Evolutionary conservation across 1,140 invertebrate species (phyloP), one percentile per base, ranked within the genome.

Genomic region (Bombus sibiricus): DNA sequence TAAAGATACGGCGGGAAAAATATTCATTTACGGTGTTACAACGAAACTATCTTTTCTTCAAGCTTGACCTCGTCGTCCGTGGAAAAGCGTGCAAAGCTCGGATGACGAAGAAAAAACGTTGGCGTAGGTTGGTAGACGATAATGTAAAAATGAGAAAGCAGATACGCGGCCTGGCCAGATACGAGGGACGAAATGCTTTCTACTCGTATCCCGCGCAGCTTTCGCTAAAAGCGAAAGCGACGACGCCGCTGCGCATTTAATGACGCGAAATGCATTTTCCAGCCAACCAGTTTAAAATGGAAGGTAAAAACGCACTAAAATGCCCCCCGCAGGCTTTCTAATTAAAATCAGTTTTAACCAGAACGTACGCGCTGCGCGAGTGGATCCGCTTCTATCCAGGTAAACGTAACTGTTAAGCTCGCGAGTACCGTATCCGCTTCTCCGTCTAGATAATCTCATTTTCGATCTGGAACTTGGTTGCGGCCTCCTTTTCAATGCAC

Each of bases 171-270:
- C 72, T 53, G 53, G 64, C 80, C 73, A 77, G 72, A 85, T 87
- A 83, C 72, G 69, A 69, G 82, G 73, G 39, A 85, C 76, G 71
- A 79, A 87, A 87, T 84, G 83, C 84, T 88, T 82, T 88, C 79
- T 53, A 69, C 53, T 64, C 57, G 73, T 47, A 72, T 80, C 12
- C 59, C 43, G 62, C 6, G 41, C 34, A 47, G 75, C 64, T 81
- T 77, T 80, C 69, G 73, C 83, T 88, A 86, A 81, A 86, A 86
- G 73, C 78, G 77, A 88, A 87, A 85, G 77, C 83, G 62, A 74
- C 73, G 69, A 25, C 75, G 53, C 39, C 32, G 76, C 62, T 73
- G 69, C 64, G 41, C 74, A 75, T 88, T 86, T 88, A 85, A 88
- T 81, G 78, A 77, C 64, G 78, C 43, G 86, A 88, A 73, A 85